A percentile compares a stretch with the other conserved stretches of the same genome.
Evolutionary conservation across 1,140 invertebrate genomes (phyloP).

Genomic region (Bombus breviceps): DNA sequence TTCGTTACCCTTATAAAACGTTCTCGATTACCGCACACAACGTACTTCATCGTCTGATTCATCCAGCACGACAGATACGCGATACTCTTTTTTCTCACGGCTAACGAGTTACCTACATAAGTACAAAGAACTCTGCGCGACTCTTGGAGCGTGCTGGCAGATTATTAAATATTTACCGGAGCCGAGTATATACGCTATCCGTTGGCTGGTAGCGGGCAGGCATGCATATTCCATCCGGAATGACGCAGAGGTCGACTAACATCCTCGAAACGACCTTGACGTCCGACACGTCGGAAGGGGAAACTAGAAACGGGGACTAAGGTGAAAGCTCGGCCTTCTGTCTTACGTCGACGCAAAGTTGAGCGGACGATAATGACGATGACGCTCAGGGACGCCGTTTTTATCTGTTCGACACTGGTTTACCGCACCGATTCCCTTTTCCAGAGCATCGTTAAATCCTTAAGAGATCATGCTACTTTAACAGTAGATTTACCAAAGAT

Average conservation of each 20-base stretch:
- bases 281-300: slow-evolving; percentile 35
- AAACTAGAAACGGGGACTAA: slow-evolving; percentile 57
- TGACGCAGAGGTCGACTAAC: slow-evolving; percentile 61
- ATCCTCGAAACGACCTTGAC: slow-evolving; percentile 64
- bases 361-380: slow-evolving; percentile 43
- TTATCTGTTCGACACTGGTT: background rate
- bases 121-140: background rate
- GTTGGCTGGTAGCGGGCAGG: slow-evolving; percentile 2
- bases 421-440: background rate
- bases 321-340: slow-evolving; percentile 67
- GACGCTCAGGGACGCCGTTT: slow-evolving; percentile 22
- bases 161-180: slow-evolving; percentile 56
- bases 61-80: background rate
- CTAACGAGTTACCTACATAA: background rate
- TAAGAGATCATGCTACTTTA: background rate
- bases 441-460: background rate
- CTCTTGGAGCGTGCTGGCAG: background rate
- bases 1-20: background rate
- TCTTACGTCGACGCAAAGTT: slow-evolving; percentile 55
- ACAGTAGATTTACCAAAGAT: too few species aligned
- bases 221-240: slow-evolving; percentile 56
- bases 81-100: background rate
- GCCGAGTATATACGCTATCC: background rate
- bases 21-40: background rate
- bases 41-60: background rate